Evolutionary conservation across 30 jellyfish, hydroid and myxozoan species (phyloP), one percentile per base, ranked within the genome.

Genomic region (Morbakka virulenta): DNA sequence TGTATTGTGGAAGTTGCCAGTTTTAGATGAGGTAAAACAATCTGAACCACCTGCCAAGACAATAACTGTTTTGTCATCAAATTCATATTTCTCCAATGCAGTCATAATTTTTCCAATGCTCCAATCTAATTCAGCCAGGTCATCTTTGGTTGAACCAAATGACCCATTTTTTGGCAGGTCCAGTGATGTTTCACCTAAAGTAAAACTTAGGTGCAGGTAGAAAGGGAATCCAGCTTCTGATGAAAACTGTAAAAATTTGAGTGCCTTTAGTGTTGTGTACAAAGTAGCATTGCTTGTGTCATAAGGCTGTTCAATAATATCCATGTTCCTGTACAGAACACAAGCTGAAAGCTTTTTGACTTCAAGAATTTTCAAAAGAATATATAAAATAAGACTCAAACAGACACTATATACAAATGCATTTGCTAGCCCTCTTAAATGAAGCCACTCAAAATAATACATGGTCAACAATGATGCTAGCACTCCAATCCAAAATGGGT

Each of bases 51-150:
- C 96, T 41, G 96, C 79, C 26, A 86, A 25, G 11, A 86, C 25
- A 11, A 86, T 53, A 33, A 78, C 24, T 1, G 94, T 79, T 31
- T 86, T 28, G 2, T 50, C 69, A 12, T n/a, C 32, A 25, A 78
- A 27, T 29, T 71, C 35, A 22, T 25, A 50, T 24, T 69, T 72
- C 20, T 70, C 61, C 2, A 86, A 57, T 0, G 68, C 72, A n/a
- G 41, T 33, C 32, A 80, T 35, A 14, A 86, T 74, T 33, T 86
- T 68, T 3, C 90, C 92, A 20, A 86, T 79, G 52, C 96, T 86
- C 96, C 96, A 86, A 57, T 86, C 96, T 47, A 86, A 75, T 32
- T 86, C 96, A 12, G 28, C 53, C 35, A 77, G 33, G 27, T 76
- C 82, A 28, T 52, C 61, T 13, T 50, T 17, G 33, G 53, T n/a